Base-by-base conservation (phyloP, 2,888 invertebrate genomes). In the Melanargia galathea region DNA sequence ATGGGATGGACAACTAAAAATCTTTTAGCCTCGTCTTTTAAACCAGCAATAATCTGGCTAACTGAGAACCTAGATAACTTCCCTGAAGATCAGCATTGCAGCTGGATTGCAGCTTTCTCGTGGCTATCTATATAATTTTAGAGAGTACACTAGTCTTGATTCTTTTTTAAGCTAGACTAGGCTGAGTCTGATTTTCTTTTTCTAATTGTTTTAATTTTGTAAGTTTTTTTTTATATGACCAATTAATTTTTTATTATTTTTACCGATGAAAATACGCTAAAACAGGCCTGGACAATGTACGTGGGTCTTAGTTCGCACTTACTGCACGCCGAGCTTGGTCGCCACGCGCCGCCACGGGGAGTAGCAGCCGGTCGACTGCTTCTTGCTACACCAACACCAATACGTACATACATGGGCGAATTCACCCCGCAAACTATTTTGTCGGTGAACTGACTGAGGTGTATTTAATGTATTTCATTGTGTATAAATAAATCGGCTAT, bases 261-360 rank as follows among this genome's bases (percentile, higher is more conserved):
- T 64, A 60, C 60, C 68, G 67, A 69, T 70, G 62, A 68, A 68
- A 70, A 70, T 68, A 60, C 63, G 70, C 63, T 46, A 61, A 64
- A 62, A 63, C 35, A 51, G 35, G 43, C 33, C 8, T 52, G 61
- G 33, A 20, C 52, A 33, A 57, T 57, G 33, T 57, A 57, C 65
- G 64, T 58, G 54, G 63, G 60, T 60, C 55, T 61, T 49, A 59
- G 49, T 43, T 51, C 60, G 68, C 66, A 97, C 97, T 96, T 96
- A 97, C 97, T 97, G 96, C 93, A 97, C 97, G 94, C 97, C 97
- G 87, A 97, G 95, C 92, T 97, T 97, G 92, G 96, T 96, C 90
- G 97, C 97, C 90, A 97, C 97, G 92, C 97, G 95, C 84, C 96
- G 95, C 97, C 97, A 97, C 93, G 97, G 97, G 87, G 96, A 96